phyloP scores from a whole-genome alignment of 2,888 invertebrate genomes.

The Balanococcus diminutus region DNA sequence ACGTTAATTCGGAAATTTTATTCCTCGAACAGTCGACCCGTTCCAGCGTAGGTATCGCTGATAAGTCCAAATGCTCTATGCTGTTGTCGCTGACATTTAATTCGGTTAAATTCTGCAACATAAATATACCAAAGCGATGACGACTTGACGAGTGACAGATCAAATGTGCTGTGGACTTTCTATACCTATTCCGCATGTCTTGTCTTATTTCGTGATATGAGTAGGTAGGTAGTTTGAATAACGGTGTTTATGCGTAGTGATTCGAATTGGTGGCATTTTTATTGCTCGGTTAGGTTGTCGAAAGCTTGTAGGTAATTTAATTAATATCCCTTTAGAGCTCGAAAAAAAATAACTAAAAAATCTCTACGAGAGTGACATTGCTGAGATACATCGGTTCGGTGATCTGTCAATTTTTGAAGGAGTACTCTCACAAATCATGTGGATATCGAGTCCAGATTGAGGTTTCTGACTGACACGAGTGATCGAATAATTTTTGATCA shows the following conservation, averaged over 20 bases:
- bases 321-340: no score
- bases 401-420: no score
- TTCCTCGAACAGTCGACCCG: slow-evolving; percentile 80
- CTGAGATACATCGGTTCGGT: no score
- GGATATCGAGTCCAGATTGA: no score
- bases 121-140: slow-evolving; percentile 50
- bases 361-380: no score
- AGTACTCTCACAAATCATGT: no score
- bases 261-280: neutral
- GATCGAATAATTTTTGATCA: no score
- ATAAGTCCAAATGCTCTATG: slow-evolving; percentile 80
- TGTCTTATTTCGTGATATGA: neutral
- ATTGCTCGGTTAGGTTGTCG: neutral
- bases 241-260: neutral
- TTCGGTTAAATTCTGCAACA: slow-evolving; percentile 76
- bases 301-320: no score
- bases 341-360: no score
- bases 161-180: neutral
- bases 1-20: slow-evolving; percentile 73
- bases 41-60: slow-evolving; percentile 77
- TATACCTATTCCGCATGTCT: neutral
- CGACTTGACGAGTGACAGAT: neutral
- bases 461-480: no score
- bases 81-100: slow-evolving; percentile 83
- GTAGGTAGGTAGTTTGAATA: neutral